Evolutionary conservation across 2,113 vertebrate species (phyloP).

Genomic region (Carassius carassius): DNA sequence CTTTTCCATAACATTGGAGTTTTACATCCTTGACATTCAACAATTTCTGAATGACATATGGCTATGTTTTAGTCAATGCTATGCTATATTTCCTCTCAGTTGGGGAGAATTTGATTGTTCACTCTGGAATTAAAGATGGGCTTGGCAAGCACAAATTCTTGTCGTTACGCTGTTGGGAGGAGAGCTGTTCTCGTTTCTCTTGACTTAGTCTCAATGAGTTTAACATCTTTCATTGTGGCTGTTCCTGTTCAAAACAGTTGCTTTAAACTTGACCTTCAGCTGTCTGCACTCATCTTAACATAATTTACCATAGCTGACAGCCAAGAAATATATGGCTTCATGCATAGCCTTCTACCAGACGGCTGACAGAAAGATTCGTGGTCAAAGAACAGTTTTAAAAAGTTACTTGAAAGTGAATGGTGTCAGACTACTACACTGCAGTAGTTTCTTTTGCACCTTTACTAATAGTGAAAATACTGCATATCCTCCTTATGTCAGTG

Average conservation of each 20-base stretch:
- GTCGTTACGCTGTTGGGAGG: neutral
- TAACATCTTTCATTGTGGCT: constrained; percentile 36
- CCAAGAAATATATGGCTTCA: neutral
- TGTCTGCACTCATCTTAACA: constrained; percentile 31
- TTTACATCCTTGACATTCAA: constrained; percentile 74
- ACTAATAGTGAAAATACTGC: neutral
- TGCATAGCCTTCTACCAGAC: neutral
- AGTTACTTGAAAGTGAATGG: neutral
- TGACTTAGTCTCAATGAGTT: constrained; percentile 29
- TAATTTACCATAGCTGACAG: constrained; percentile 36
- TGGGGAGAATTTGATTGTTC: constrained; percentile 66
- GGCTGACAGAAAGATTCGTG: neutral
- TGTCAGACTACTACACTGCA: neutral
- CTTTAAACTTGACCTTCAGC: constrained; percentile 44
- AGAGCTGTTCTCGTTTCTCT: neutral
- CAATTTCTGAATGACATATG: constrained; percentile 68
- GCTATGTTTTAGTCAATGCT: constrained; percentile 64
- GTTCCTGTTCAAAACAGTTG: constrained; percentile 44
- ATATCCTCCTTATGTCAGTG: neutral
- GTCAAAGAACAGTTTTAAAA: neutral
- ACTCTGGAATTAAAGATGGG: constrained; percentile 45
- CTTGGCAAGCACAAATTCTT: constrained; percentile 57
- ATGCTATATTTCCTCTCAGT: constrained; percentile 62
- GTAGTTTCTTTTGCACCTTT: neutral
- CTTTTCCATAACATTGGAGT: constrained; percentile 68